Percentiles rank a stretch among this genome's conserved stretches.
Evolutionary conservation across 2,797 vertebrate species (phyloP).

Genomic region (Phataginus tetradactyla): DNA sequence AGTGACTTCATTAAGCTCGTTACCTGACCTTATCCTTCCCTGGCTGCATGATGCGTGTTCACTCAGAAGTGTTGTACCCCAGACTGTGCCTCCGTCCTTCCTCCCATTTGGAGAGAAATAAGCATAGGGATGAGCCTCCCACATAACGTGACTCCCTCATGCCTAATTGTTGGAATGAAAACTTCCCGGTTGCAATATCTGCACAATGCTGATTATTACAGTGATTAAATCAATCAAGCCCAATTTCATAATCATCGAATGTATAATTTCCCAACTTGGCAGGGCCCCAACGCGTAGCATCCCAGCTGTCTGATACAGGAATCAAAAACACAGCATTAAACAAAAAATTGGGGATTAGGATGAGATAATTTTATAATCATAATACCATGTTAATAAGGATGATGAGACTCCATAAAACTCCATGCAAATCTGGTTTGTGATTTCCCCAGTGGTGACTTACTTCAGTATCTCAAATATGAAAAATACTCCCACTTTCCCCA

Average conservation of each 20-base stretch:
- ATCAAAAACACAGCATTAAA: not conserved
- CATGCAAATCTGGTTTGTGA: not conserved
- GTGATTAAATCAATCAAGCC: slow-evolving; percentile 64
- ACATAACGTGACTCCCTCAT: slow-evolving; percentile 29
- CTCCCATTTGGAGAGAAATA: slow-evolving; percentile 16
- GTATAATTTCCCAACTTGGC: slow-evolving; percentile 32
- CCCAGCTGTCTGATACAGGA: slow-evolving; percentile 59
- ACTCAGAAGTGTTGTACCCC: not conserved
- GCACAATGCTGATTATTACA: slow-evolving; percentile 62
- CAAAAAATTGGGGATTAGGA: not conserved
- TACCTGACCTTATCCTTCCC: not conserved
- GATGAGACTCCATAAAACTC: not conserved
- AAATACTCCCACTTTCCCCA: not conserved
- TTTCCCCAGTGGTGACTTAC: not conserved
- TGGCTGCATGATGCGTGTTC: not conserved
- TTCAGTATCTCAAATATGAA: not conserved
- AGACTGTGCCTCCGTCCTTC: not conserved
- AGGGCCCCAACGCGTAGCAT: not conserved
- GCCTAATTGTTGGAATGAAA: slow-evolving; percentile 55
- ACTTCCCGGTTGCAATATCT: slow-evolving; percentile 42
- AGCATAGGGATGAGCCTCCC: not conserved
- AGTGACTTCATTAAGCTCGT: not conserved
- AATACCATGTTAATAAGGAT: slow-evolving; percentile 30
- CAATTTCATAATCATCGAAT: slow-evolving; percentile 66
- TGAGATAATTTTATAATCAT: not conserved